phyloP scores from a whole-genome alignment of 2,113 vertebrate species.

The Elephas maximus region DNA sequence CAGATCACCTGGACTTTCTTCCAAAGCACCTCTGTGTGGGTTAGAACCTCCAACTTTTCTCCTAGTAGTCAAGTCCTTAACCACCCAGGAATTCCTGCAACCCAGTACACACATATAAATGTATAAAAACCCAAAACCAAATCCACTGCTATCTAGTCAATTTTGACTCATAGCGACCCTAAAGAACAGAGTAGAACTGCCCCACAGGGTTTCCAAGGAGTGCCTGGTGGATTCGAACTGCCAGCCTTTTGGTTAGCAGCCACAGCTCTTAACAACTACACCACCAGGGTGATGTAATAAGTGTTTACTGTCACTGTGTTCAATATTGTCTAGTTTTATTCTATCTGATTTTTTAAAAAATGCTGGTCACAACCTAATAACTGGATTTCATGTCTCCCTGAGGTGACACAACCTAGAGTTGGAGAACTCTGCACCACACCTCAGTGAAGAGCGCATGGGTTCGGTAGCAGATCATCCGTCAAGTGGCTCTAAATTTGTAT shows the following conservation, averaged over 20 bases:
- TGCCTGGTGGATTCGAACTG: too few species aligned
- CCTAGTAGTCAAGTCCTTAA: too few species aligned
- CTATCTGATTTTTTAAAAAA: not conserved
- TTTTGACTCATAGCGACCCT: too few species aligned
- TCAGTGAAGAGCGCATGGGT: not conserved
- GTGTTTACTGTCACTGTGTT: not conserved
- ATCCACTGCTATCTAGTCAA: too few species aligned
- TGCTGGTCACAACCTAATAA: not conserved
- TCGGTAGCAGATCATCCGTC: not conserved
- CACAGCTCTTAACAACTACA: too few species aligned
- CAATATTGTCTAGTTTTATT: not conserved
- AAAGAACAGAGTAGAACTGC: too few species aligned
- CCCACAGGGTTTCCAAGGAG: too few species aligned
- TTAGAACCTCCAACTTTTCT: too few species aligned
- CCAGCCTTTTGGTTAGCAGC: too few species aligned
- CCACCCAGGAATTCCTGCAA: not conserved
- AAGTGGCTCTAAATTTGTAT: not conserved
- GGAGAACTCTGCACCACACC: accelerated
- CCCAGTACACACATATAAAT: not conserved
- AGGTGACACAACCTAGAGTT: not conserved
- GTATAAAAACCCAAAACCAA: not conserved
- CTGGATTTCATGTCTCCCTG: not conserved
- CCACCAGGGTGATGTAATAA: not conserved
- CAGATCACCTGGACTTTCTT: too few species aligned
- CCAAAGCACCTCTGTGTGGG: too few species aligned